Evolutionary conservation across 2,797 vertebrate species (phyloP), one percentile per base, ranked within the genome.

Genomic region (Tangara arthus): DNA sequence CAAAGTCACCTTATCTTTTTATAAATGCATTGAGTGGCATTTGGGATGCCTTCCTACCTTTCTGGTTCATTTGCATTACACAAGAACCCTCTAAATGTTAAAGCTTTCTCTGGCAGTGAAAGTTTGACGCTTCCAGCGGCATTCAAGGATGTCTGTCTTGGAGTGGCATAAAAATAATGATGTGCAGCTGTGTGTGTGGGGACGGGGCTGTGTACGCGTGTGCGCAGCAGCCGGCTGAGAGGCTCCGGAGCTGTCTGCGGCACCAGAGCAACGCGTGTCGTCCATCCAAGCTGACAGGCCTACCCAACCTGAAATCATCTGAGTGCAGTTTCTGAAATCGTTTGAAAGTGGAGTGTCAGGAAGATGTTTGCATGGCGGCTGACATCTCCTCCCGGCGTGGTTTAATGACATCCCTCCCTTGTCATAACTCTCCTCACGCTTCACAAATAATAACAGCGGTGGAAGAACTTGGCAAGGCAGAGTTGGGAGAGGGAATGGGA

Each of bases 291-390:
- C 34, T 97, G 97, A 97, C 97, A 97, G 93, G 95, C 92, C 95
- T 96, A 97, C 95, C 96, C 96, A 97, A 97, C 96, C 97, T 97
- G 96, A 97, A 97, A 97, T 97, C 97, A 97, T 97, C 96, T 88
- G 95, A 97, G 96, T 96, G 92, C 96, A 85, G 94, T 95, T 95
- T 96, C 94, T 92, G 96, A 97, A 97, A 97, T 97, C 41, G 76
- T 95, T 97, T 97, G 95, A 96, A 97, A 97, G 97, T 96, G 96
- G 96, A 97, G 94, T 97, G 97, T 97, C 97, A 97, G 96, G 95
- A 96, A 97, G 96, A 97, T 96, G 97, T 93, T 96, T 96, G 91
- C 95, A 92, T 94, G 96, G 96, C 18, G 71, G 87, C 93, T 97
- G 97, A 97, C 97, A 97, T 97, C 96, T 97, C 96, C 96, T 97